Conservation (phyloP, 2,888 invertebrate genomes). For the Prosapia bicincta region DNA sequence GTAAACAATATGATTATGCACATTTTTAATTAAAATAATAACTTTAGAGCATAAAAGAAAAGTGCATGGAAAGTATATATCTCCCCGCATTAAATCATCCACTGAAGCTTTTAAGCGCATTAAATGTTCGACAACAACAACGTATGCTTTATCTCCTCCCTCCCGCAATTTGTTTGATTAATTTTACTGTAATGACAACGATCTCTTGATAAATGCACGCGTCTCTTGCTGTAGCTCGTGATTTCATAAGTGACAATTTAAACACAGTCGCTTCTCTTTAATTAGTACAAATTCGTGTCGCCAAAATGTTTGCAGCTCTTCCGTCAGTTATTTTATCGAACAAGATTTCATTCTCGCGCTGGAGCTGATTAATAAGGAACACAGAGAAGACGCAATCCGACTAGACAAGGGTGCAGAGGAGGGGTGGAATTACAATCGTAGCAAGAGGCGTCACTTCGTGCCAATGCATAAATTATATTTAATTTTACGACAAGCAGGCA, state of each 20-base stretch:
- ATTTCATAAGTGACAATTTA: background rate
- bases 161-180: background rate
- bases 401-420: background rate
- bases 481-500: background rate
- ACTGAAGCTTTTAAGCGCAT: no score
- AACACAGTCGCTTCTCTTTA: background rate
- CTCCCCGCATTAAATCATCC: no score
- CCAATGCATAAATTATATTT: conserved; percentile 2
- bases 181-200: background rate
- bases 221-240: background rate
- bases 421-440: background rate
- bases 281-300: background rate
- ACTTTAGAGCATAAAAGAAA: no score
- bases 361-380: background rate
- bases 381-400: background rate
- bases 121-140: no score
- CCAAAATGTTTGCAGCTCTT: background rate
- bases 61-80: no score
- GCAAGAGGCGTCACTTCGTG: background rate
- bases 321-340: background rate
- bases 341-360: background rate
- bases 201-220: background rate
- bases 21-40: no score
- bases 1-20: no score
- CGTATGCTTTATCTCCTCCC: background rate